Conservation (phyloP, 2,888 invertebrate species). For the Listrodromus nycthemerus region DNA sequence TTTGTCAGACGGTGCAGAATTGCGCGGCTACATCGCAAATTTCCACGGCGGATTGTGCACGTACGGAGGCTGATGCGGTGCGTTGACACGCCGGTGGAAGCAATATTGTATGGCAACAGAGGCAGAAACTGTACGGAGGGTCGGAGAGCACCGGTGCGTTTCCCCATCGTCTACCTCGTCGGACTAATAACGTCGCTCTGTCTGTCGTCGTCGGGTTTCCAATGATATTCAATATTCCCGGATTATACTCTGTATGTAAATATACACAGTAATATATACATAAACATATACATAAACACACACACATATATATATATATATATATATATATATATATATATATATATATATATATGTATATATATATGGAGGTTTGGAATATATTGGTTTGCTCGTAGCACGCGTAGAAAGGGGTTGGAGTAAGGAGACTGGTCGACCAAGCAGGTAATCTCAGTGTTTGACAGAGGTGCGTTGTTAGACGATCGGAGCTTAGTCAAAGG, state of each 20-base stretch:
- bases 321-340: too few species aligned
- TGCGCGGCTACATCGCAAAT: slow-evolving; percentile 37
- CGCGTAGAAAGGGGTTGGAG: neutral
- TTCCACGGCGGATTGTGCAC: slow-evolving; percentile 28
- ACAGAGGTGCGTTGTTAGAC: neutral
- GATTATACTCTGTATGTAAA: neutral
- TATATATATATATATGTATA: too few species aligned
- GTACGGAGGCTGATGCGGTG: neutral
- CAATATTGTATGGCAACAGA: slow-evolving; percentile 15
- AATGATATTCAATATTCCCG: slow-evolving; percentile 17
- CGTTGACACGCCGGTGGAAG: neutral
- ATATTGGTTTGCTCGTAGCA: neutral
- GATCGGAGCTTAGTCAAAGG: slow-evolving; percentile 22
- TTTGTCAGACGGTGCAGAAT: slow-evolving; percentile 19
- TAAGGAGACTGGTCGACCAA: neutral
- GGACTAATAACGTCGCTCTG: slow-evolving; percentile 51
- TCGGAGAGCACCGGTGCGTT: slow-evolving; percentile 27
- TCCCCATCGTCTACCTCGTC: slow-evolving; percentile 19
- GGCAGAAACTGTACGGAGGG: slow-evolving; percentile 18
- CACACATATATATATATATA: too few species aligned
- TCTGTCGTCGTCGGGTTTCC: slow-evolving; percentile 46
- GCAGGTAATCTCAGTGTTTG: slow-evolving; percentile 7
- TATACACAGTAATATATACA: neutral
- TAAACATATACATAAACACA: too few species aligned
- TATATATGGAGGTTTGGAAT: neutral